Percentiles rank a stretch among this genome's conserved stretches.
These are phyloP conservation scores for Pectinophora gossypiella DNA, from an alignment of 1,140 invertebrate genomes.

Conservation along the genomic window DNA sequence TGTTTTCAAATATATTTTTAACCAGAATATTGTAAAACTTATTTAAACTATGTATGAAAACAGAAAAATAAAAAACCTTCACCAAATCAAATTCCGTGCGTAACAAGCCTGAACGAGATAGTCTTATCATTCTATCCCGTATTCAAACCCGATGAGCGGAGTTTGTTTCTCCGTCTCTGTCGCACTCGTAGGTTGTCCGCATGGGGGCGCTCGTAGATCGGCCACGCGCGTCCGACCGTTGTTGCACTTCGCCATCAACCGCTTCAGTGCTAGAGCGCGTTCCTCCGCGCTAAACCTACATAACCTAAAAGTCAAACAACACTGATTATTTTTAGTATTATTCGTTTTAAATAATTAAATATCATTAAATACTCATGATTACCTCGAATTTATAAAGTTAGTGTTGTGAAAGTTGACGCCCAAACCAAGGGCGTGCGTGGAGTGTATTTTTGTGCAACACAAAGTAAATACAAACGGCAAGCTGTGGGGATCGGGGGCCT, in stretches of 20 bases:
- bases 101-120: neutral
- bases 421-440: slow-evolving; percentile 56
- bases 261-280: slow-evolving; percentile 71
- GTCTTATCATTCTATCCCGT: neutral
- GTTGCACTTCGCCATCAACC: slow-evolving; percentile 72
- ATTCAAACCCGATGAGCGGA: neutral
- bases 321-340: slow-evolving; percentile 49
- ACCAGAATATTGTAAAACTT: no score
- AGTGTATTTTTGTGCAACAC: slow-evolving; percentile 74
- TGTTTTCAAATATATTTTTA: neutral
- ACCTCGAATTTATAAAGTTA: slow-evolving; percentile 61
- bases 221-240: slow-evolving; percentile 58
- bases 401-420: slow-evolving; percentile 66
- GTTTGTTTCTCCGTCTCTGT: slow-evolving; percentile 34
- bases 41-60: no score
- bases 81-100: slow-evolving; percentile 2
- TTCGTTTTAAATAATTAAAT: slow-evolving; percentile 33
- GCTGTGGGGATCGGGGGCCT: slow-evolving; percentile 95
- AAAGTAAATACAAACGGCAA: slow-evolving; percentile 87
- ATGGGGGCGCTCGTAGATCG: slow-evolving; percentile 46
- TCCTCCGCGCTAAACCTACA: slow-evolving; percentile 66
- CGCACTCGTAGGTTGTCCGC: slow-evolving; percentile 36
- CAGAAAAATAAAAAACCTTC: no score
- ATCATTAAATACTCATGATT: slow-evolving; percentile 63
- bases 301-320: slow-evolving; percentile 63